phyloP scores from a whole-genome alignment of 2,888 invertebrate species.

The Drosophila formosana region DNA sequence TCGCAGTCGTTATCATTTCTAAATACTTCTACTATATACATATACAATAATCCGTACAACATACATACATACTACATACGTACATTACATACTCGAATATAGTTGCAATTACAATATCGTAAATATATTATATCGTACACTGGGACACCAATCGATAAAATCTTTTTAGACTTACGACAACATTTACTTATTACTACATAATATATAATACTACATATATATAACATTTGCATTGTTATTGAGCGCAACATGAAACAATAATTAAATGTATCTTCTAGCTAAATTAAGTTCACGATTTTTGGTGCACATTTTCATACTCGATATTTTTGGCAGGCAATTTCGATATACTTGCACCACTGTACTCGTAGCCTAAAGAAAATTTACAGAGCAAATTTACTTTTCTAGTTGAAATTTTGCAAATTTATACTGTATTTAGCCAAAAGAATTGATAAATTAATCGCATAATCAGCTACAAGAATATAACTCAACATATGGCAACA shows the following conservation, averaged over 20 bases:
- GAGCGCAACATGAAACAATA: slow-evolving; percentile 62
- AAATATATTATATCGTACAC: slow-evolving; percentile 33
- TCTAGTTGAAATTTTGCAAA: slow-evolving; percentile 47
- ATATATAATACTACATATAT: slow-evolving; percentile 22
- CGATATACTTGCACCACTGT: slow-evolving; percentile 42
- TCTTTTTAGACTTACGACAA: slow-evolving; percentile 17
- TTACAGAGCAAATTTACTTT: slow-evolving; percentile 11
- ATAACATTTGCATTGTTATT: slow-evolving; percentile 52
- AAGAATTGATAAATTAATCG: slow-evolving; percentile 26
- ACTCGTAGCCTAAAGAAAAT: slow-evolving; percentile 30
- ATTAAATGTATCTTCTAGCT: slow-evolving; percentile 54
- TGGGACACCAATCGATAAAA: slow-evolving; percentile 34
- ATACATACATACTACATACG: slow-evolving; percentile 19
- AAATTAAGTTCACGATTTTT: slow-evolving; percentile 49
- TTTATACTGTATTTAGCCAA: slow-evolving; percentile 41
- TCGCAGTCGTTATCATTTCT: slow-evolving; percentile 60
- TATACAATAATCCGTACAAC: slow-evolving; percentile 24
- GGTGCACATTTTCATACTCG: slow-evolving; percentile 27
- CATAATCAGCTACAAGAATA: slow-evolving; percentile 33
- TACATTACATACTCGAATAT: slow-evolving; percentile 33
- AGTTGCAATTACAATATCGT: slow-evolving; percentile 29
- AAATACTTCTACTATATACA: slow-evolving; percentile 28
- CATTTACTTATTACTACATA: slow-evolving; percentile 6
- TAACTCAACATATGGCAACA: slow-evolving; percentile 35
- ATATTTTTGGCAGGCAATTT: slow-evolving; percentile 26